Evolutionary conservation across 1,140 invertebrate species (phyloP).

Genomic region (Pseudomyrmex dendroicus): DNA sequence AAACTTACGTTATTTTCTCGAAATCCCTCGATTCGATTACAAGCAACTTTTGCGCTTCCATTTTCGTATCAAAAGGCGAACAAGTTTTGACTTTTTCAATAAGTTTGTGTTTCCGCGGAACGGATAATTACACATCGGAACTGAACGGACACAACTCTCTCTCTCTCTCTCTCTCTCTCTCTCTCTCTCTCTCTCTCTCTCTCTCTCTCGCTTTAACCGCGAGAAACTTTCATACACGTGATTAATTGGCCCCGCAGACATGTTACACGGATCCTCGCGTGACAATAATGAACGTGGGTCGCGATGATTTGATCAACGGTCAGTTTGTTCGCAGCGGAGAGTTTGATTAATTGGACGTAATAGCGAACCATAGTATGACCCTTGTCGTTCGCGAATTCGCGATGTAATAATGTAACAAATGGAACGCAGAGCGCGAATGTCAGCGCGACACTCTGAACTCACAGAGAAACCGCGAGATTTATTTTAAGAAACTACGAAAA

Average conservation of each 20-base stretch:
- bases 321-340: conserved; percentile 8
- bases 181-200: too few species aligned
- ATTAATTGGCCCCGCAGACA: not conserved
- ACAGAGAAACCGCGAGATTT: conserved; percentile 70
- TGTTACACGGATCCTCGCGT: not conserved
- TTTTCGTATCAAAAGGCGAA: too few species aligned
- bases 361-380: not conserved
- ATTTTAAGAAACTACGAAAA: conserved; percentile 77
- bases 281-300: not conserved
- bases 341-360: conserved; percentile 30
- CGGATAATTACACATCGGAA: too few species aligned
- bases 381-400: conserved; percentile 12
- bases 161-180: too few species aligned
- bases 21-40: too few species aligned
- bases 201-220: not conserved
- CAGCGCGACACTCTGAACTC: conserved; percentile 14
- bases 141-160: too few species aligned
- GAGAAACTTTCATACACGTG: not conserved
- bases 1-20: too few species aligned
- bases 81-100: too few species aligned
- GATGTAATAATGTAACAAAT: not conserved
- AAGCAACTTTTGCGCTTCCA: too few species aligned
- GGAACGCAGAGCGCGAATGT: not conserved
- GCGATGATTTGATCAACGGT: conserved; percentile 21
- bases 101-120: too few species aligned